Base-by-base conservation (phyloP, 2,888 invertebrate genomes). In the Lycophotia porphyrea region DNA sequence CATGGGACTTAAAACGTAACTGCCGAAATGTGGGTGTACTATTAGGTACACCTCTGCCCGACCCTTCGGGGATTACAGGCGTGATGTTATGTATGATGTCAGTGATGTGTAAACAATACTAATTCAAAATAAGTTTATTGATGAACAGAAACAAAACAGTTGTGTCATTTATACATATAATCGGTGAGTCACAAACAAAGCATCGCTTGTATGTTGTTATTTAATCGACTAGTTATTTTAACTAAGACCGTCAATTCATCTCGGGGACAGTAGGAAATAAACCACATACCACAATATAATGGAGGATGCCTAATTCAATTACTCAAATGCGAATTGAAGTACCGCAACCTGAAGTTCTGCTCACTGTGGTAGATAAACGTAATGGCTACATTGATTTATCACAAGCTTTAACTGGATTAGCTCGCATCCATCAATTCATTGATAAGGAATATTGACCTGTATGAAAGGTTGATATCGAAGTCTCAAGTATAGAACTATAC, bases 321-420 rank as follows among this genome's bases (percentile, higher is more conserved):
- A 83, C 65, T 71, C 71, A 78, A 82, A 82, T 67, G 80, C 52
- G 67, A 67, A 82, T 58, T 88, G 84, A 83, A 88, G 88, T 84
- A 79, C 47, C 64, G 1, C 60, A 64, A 61, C 61, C 67, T 70
- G 73, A 47, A 76, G 68, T 49, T 84, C 55, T 65, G 75, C 34
- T 71, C 61, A 52, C 47, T 71, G 60, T 58, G 36, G 21, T n/a
- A 44, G 86, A 83, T 88, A 86, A 71, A 34, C 27, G 8, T 70
- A 67, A 85, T 72, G 64, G 74, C 63, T 66, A 44, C 27, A 47
- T 61, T 64, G 64, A 83, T 64, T 77, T 66, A 74, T 74, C 58
- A 34, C 49, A 55, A 77, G 70, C 55, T 76, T 73, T 36, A 65
- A 68, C 63, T 76, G 77, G 74, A 77, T 74, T 73, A 71, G 24